Evolutionary conservation across 35 echinoderm and acorn worm species (phyloP).

Genomic region (Ophiothrix spiculata): DNA sequence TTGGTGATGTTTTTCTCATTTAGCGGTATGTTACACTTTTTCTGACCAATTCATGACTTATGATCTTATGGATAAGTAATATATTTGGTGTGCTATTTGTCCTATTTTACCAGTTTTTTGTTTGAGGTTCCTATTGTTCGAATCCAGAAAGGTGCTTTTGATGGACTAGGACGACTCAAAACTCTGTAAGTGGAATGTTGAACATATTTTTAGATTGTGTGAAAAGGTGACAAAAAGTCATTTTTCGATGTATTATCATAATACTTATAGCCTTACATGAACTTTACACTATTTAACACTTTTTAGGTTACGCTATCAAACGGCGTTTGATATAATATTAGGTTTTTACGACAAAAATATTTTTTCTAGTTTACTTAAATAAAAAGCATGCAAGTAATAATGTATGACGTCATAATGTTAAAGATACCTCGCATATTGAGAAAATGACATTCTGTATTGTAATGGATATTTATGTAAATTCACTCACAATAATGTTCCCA

Average conservation of each 20-base stretch:
- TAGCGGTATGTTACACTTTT: background rate
- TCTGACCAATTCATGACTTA: background rate
- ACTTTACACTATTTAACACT: background rate
- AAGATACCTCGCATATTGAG: too few relatives aligned
- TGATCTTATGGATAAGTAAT: background rate
- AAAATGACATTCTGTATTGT: too few relatives aligned
- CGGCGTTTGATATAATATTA: background rate
- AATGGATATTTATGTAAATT: too few relatives aligned
- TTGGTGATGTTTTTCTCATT: background rate
- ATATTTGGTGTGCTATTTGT: background rate
- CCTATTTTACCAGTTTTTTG: background rate
- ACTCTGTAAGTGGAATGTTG: slow-evolving; percentile 7
- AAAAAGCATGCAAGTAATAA: too few relatives aligned
- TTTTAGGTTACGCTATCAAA: background rate
- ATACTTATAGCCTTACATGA: background rate
- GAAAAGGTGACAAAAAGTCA: background rate
- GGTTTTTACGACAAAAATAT: background rate
- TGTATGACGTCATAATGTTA: too few relatives aligned
- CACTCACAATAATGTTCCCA: too few relatives aligned
- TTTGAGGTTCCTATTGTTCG: background rate
- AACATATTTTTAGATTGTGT: background rate
- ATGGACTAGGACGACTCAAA: background rate
- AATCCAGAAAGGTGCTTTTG: background rate
- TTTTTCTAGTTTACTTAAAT: too few relatives aligned
- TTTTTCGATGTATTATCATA: background rate